Evolutionary conservation across 2,797 vertebrate genomes (phyloP).

Genomic region (Pangasius mekongensis): DNA sequence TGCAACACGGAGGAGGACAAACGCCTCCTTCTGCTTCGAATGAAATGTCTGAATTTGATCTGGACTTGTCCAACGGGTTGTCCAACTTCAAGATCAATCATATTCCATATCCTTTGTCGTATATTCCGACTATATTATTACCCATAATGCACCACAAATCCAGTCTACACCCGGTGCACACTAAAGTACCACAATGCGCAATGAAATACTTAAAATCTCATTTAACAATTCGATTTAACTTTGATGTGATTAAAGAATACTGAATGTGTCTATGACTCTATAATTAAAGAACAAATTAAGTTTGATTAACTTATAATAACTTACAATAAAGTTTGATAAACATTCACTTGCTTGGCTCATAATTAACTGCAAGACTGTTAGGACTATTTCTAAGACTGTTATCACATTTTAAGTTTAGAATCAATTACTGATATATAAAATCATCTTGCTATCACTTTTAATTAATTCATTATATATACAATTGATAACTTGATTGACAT

Average conservation of each 20-base stretch:
- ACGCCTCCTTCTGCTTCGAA: neutral
- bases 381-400: too few relatives aligned
- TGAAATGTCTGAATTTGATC: neutral
- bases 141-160: neutral
- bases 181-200: neutral
- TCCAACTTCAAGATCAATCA: neutral
- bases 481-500: too few relatives aligned
- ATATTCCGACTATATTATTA: neutral
- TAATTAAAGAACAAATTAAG: neutral
- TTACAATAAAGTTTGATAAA: too few relatives aligned
- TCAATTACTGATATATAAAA: too few relatives aligned
- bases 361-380: too few relatives aligned
- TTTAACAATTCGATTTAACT: neutral
- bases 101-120: neutral
- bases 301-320: too few relatives aligned
- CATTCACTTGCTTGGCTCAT: too few relatives aligned
- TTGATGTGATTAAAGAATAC: neutral
- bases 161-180: neutral
- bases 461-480: too few relatives aligned
- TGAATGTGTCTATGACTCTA: neutral
- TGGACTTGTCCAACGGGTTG: neutral
- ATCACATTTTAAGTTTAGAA: too few relatives aligned
- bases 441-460: too few relatives aligned
- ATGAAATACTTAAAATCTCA: neutral
- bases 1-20: neutral